These are phyloP conservation scores for Troglohyphantes excavatus DNA, from an alignment of 2,888 invertebrate species.

Conservation along the genomic window DNA sequence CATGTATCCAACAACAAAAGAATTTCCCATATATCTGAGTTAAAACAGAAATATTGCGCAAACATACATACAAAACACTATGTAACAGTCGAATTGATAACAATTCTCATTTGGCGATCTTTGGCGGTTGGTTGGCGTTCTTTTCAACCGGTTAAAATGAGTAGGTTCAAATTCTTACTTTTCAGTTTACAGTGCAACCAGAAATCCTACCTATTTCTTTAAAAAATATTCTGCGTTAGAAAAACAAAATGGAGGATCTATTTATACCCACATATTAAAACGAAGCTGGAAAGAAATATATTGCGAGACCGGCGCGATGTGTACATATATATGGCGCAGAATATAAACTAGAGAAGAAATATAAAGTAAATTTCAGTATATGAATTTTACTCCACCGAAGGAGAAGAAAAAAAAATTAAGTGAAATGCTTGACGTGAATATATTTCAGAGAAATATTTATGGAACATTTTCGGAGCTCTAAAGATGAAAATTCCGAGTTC, in stretches of 20 bases:
- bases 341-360: conserved; percentile 21
- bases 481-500: conserved; percentile 34
- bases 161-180: too few species aligned
- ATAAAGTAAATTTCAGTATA: conserved; percentile 21
- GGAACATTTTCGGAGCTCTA: conserved; percentile 36
- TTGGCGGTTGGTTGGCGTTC: too few species aligned
- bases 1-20: too few species aligned
- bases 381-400: conserved; percentile 11
- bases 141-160: too few species aligned
- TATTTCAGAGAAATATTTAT: conserved; percentile 49
- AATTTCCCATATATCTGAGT: too few species aligned
- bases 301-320: neutral
- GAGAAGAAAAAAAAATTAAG: neutral
- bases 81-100: too few species aligned
- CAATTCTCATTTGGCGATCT: too few species aligned
- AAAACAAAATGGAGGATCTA: conserved; percentile 42
- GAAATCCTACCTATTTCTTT: neutral
- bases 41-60: too few species aligned
- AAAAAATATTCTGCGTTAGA: neutral
- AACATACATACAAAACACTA: too few species aligned
- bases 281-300: conserved; percentile 23
- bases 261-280: conserved; percentile 46
- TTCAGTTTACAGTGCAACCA: too few species aligned
- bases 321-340: neutral
- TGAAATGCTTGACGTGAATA: conserved; percentile 32